Percentiles rank a stretch among this genome's conserved stretches.
These are phyloP conservation scores for Psilopsiagon aurifrons DNA, from an alignment of 2,113 vertebrate species.

Conservation along the genomic window DNA sequence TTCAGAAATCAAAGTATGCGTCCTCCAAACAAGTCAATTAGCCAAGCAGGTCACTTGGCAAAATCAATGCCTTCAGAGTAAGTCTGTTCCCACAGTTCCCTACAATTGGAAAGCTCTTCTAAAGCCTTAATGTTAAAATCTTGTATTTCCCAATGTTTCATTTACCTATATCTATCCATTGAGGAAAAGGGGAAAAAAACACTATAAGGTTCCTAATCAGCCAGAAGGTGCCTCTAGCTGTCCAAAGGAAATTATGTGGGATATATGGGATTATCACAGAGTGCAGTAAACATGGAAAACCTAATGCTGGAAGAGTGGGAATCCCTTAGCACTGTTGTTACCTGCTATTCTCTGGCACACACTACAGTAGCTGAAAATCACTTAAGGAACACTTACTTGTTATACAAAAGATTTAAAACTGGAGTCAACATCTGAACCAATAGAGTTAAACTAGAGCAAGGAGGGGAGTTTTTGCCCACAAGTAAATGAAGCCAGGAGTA, in stretches of 20 bases:
- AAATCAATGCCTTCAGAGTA: not conserved
- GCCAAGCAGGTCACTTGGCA: not conserved
- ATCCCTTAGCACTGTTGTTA: not conserved
- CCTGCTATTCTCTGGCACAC: not conserved
- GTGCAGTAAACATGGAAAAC: not conserved
- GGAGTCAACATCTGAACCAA: not conserved
- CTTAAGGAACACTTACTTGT: not conserved
- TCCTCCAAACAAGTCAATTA: not conserved
- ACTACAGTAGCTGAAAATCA: not conserved
- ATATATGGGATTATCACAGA: not conserved
- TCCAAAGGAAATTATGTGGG: not conserved
- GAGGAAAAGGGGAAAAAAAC: not conserved
- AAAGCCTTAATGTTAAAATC: not conserved
- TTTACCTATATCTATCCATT: not conserved
- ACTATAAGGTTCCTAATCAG: not conserved
- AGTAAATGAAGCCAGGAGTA: not conserved
- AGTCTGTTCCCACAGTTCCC: not conserved
- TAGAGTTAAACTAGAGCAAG: not conserved
- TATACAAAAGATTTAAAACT: not conserved
- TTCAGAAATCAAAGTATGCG: not conserved
- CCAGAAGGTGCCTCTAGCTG: not conserved
- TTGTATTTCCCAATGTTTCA: not conserved
- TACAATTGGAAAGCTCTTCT: not conserved
- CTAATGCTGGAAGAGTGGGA: not conserved
- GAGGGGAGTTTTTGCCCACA: not conserved